phyloP scores from a whole-genome alignment of 2,113 vertebrate species.

The Calonectris borealis region DNA sequence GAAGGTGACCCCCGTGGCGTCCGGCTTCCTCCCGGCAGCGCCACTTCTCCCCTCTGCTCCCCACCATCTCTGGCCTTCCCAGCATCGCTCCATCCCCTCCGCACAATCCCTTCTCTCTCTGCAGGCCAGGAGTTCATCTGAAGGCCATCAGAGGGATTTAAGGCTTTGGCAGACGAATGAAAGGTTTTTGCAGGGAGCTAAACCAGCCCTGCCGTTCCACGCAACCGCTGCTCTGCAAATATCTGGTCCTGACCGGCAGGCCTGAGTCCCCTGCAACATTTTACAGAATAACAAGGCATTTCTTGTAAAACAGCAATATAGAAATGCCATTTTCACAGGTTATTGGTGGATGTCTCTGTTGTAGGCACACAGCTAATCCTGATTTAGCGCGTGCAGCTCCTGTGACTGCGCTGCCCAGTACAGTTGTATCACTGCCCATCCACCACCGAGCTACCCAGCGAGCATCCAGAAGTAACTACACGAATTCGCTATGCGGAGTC shows the following conservation, averaged over 20 bases:
- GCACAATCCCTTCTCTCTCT: not conserved
- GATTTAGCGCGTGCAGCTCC: not conserved
- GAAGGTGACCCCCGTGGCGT: fast-evolving
- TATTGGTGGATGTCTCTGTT: not conserved
- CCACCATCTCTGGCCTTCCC: fast-evolving
- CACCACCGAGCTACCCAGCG: not conserved
- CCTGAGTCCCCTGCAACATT: not conserved
- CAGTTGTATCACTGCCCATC: not conserved
- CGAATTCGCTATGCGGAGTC: fast-evolving
- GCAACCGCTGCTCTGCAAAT: not conserved
- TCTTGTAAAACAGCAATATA: not conserved
- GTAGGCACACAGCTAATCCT: not conserved
- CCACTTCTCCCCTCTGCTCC: not conserved
- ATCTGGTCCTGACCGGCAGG: not conserved
- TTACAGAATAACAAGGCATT: not conserved
- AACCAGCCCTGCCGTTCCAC: not conserved
- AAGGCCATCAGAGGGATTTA: not conserved
- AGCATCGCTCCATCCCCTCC: not conserved
- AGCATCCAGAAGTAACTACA: not conserved
- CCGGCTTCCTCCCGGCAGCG: not conserved
- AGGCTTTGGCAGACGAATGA: not conserved
- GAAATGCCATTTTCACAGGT: not conserved
- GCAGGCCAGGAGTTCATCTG: not conserved
- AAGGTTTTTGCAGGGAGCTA: not conserved
- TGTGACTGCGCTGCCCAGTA: fast-evolving